These are phyloP conservation scores for Pangasius mekongensis DNA, from an alignment of 2,797 vertebrate genomes.

Conservation along the genomic window DNA sequence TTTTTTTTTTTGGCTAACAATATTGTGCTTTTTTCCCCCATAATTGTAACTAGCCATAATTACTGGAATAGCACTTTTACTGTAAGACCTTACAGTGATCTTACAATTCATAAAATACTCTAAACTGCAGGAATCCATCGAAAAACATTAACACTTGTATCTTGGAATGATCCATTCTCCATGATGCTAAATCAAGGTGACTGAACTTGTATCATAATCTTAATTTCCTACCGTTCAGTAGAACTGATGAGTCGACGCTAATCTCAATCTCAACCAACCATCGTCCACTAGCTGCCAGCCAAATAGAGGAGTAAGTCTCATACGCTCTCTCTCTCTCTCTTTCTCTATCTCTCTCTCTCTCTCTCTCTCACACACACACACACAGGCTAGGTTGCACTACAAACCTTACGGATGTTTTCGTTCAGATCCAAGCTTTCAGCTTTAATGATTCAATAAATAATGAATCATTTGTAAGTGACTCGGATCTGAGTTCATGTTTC, in stretches of 20 bases:
- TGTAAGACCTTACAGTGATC: not conserved
- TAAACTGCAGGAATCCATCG: not conserved
- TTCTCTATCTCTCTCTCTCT: no score
- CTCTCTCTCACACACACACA: no score
- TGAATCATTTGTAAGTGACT: not conserved
- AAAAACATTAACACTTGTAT: not conserved
- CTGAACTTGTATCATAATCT: conserved; percentile 7
- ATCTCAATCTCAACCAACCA: conserved; percentile 4
- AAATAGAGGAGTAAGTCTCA: not conserved
- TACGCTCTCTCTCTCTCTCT: not conserved
- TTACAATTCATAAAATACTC: not conserved
- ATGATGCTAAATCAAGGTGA: not conserved
- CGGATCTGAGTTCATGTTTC: not conserved
- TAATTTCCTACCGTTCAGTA: not conserved
- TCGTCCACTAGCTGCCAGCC: not conserved
- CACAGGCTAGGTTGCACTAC: not conserved
- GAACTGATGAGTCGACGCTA: not conserved
- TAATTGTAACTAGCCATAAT: not conserved
- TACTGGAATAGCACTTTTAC: not conserved
- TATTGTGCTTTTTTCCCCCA: not conserved
- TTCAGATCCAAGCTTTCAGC: not conserved
- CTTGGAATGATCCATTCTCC: not conserved
- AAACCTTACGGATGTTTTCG: not conserved
- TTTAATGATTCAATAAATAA: not conserved
- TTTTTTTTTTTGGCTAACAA: not conserved